A percentile compares a stretch with the other conserved stretches of the same genome.
Conservation (phyloP, 2,888 invertebrate genomes). For the Ophonus ardosiacus region DNA sequence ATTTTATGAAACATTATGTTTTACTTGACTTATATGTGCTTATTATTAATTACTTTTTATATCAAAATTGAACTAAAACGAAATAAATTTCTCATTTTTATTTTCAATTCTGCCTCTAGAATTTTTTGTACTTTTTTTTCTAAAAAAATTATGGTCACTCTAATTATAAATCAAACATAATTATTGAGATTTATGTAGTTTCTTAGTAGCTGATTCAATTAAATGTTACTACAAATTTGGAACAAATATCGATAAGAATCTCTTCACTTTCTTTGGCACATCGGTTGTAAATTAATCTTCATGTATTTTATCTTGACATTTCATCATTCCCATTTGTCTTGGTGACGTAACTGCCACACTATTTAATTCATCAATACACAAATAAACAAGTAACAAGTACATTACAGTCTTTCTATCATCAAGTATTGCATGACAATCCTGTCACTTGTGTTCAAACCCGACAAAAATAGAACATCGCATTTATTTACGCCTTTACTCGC, state of each 20-base stretch:
- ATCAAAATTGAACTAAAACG: no score
- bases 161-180: no score
- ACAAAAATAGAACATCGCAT: constrained; percentile 51
- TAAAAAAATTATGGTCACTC: no score
- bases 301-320: constrained; percentile 15
- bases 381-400: constrained; percentile 24
- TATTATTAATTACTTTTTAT: no score
- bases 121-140: no score
- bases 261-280: neutral
- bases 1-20: no score
- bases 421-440: constrained; percentile 25
- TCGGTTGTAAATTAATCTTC: neutral
- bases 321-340: constrained; percentile 7
- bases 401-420: constrained; percentile 3
- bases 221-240: neutral
- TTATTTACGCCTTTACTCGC: constrained; percentile 37
- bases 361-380: constrained; percentile 30
- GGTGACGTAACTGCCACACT: neutral
- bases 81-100: no score
- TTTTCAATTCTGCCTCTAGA: no score
- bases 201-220: neutral
- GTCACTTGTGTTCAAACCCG: constrained; percentile 27
- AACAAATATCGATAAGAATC: neutral
- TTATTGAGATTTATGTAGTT: no score
- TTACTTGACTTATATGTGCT: no score